phyloP scores from a whole-genome alignment of 2,797 vertebrate species.

The Acanthis flammea region DNA sequence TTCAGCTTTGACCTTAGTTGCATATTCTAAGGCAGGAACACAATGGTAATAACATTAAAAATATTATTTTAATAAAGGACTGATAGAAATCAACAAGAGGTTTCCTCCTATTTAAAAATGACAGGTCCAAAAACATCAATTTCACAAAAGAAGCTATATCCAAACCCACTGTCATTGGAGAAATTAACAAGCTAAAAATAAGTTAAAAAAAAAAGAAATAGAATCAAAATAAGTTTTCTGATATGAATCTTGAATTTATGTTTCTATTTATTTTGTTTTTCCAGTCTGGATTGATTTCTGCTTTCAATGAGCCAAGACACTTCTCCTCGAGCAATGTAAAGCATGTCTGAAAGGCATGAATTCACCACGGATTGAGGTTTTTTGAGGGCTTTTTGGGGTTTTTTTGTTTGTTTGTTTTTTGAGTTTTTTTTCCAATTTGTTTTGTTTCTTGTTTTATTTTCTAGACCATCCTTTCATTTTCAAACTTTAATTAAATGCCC shows the following conservation, averaged over 20 bases:
- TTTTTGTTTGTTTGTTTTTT: too few species aligned
- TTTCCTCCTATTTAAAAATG: neutral
- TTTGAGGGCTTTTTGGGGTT: too few species aligned
- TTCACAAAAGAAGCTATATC: neutral
- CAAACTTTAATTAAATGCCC: neutral
- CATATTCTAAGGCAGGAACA: neutral
- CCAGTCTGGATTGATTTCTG: neutral
- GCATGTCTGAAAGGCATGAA: accelerated
- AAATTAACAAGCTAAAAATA: neutral
- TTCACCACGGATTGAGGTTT: neutral
- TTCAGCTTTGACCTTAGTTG: neutral
- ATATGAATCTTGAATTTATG: neutral
- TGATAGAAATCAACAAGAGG: neutral
- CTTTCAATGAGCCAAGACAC: neutral
- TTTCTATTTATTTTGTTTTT: neutral
- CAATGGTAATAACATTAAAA: neutral
- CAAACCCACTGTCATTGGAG: neutral
- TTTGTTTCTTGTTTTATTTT: neutral
- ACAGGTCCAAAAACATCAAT: neutral
- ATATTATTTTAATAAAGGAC: neutral
- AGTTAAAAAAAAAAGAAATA: neutral
- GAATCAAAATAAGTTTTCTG: neutral
- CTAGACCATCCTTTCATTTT: neutral
- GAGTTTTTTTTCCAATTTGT: neutral
- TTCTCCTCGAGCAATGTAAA: neutral